A percentile compares a stretch with the other conserved stretches of the same genome.
phyloP scores from a whole-genome alignment of 2,113 vertebrate species.

The Hyla sarda region DNA sequence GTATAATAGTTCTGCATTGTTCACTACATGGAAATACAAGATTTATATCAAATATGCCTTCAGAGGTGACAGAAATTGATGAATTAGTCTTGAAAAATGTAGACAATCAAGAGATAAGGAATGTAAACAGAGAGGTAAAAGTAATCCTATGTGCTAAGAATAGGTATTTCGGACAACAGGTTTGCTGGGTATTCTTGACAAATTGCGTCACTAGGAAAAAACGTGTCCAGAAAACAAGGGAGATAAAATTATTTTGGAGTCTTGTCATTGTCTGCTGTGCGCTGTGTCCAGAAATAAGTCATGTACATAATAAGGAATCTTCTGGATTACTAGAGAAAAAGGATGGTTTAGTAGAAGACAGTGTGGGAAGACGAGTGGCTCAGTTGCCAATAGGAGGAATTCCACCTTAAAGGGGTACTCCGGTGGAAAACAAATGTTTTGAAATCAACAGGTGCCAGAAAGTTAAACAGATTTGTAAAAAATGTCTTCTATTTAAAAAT shows the following conservation, averaged over 20 bases:
- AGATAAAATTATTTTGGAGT: background rate
- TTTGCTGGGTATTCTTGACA: background rate
- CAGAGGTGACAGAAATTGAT: constrained; percentile 5
- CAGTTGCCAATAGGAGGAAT: too few relatives aligned
- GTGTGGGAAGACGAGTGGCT: background rate
- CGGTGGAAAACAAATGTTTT: too few relatives aligned
- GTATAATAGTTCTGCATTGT: too few relatives aligned
- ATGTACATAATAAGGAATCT: background rate
- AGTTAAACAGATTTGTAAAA: too few relatives aligned
- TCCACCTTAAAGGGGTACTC: too few relatives aligned
- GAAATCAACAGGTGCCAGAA: too few relatives aligned
- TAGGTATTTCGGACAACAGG: constrained; percentile 18
- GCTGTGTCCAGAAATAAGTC: background rate
- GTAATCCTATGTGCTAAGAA: background rate
- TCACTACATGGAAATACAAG: background rate
- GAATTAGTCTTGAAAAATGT: constrained; percentile 33
- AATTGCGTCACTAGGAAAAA: background rate
- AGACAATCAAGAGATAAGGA: background rate
- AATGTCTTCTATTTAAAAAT: too few relatives aligned
- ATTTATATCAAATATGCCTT: background rate
- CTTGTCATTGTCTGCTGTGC: background rate
- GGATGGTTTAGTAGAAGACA: background rate
- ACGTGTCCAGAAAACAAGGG: background rate
- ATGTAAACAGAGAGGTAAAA: constrained; percentile 23
- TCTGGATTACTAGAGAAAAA: background rate